Percentiles rank a stretch among this genome's conserved stretches.
These are phyloP conservation scores for Chrysemys picta DNA, from an alignment of 2,113 vertebrate genomes.

Conservation along the genomic window DNA sequence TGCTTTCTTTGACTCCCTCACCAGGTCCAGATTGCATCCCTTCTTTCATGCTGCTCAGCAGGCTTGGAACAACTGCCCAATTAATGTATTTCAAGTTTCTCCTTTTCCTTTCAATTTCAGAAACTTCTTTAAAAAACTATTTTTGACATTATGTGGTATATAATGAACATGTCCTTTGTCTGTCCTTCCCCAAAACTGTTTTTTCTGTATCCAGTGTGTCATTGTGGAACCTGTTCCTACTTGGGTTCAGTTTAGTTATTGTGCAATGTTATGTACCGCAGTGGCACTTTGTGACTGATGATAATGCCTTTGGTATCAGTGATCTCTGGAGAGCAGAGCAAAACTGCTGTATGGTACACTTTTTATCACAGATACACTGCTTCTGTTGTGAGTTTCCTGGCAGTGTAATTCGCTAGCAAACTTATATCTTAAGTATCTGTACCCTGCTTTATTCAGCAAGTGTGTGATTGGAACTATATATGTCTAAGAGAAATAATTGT, in stretches of 20 bases:
- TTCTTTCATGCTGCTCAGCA: not conserved
- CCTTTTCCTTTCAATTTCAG: not conserved
- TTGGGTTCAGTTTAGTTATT: not conserved
- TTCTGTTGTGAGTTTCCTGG: not conserved
- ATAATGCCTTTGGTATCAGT: not conserved
- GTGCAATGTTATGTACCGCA: not conserved
- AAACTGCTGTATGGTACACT: not conserved
- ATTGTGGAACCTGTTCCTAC: not conserved
- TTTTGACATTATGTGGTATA: not conserved
- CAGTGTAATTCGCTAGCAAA: not conserved
- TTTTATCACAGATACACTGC: not conserved
- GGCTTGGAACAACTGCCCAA: not conserved
- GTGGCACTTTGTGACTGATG: accelerated
- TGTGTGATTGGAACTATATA: not conserved
- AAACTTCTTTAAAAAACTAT: not conserved
- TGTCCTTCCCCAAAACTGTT: not conserved
- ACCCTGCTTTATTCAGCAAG: not conserved
- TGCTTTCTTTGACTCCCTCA: not conserved
- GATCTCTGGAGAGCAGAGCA: not conserved
- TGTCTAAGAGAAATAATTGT: not conserved
- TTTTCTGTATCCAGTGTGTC: not conserved
- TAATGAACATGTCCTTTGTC: not conserved
- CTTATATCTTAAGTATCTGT: not conserved
- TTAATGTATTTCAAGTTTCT: not conserved
- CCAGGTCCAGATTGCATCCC: not conserved